Conservation (phyloP, 2,888 invertebrate species). For the Brenthis daphne region DNA sequence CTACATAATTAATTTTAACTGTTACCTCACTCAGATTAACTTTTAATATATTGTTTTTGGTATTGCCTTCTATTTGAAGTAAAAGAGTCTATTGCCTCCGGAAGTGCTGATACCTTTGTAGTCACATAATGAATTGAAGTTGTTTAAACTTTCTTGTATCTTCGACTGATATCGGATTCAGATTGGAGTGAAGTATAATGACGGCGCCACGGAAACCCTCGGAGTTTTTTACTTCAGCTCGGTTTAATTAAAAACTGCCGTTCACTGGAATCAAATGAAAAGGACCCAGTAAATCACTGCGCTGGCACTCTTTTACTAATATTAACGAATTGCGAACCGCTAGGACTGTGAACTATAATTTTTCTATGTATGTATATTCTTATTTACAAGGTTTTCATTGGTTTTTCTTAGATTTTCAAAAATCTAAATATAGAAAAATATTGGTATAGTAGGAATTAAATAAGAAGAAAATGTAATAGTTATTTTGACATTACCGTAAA, state of each 20-base stretch:
- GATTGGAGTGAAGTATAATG: conserved; percentile 57
- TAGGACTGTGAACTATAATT: neutral
- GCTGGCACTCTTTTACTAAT: conserved; percentile 40
- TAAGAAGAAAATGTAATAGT: too few species aligned
- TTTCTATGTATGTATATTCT: neutral
- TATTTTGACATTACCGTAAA: too few species aligned
- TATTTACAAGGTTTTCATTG: too few species aligned
- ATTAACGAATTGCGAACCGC: conserved; percentile 11
- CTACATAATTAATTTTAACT: conserved; percentile 1
- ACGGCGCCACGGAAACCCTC: conserved; percentile 54
- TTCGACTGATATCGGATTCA: conserved; percentile 55
- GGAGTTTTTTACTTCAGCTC: conserved; percentile 60
- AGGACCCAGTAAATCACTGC: conserved; percentile 37
- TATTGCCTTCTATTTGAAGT: neutral
- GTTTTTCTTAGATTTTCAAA: too few species aligned
- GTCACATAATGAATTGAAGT: conserved; percentile 68
- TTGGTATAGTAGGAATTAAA: too few species aligned
- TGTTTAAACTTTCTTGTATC: conserved; percentile 68
- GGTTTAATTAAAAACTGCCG: conserved; percentile 69
- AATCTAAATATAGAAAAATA: too few species aligned
- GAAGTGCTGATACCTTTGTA: conserved; percentile 62
- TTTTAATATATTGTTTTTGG: neutral
- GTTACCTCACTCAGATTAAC: neutral
- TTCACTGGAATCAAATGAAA: conserved; percentile 42
- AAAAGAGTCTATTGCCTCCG: conserved; percentile 47